phyloP scores from a whole-genome alignment of 2,888 invertebrate species.

The Stramonita haemastoma region DNA sequence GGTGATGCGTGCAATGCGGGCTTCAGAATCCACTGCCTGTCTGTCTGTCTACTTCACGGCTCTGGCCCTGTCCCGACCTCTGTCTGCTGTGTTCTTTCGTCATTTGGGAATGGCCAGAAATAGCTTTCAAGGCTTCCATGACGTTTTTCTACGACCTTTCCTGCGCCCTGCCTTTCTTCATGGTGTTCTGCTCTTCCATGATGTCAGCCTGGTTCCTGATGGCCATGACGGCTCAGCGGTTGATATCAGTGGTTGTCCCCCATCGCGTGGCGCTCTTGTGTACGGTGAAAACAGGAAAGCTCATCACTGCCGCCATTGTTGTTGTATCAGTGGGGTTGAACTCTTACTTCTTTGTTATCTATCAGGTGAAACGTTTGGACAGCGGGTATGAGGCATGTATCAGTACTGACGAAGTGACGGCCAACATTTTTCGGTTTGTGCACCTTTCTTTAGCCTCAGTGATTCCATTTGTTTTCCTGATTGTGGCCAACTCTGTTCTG shows the following conservation, averaged over 20 bases:
- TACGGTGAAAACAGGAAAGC: neutral
- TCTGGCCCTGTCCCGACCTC: constrained; percentile 5
- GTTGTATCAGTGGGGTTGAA: neutral
- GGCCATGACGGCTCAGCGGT: constrained; percentile 27
- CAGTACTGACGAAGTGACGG: neutral
- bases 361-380: neutral
- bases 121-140: neutral
- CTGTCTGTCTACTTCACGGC: neutral
- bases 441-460: neutral
- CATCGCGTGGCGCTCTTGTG: constrained; percentile 14
- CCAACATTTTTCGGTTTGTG: neutral
- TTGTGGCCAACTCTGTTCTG: neutral
- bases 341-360: neutral
- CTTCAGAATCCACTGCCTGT: neutral
- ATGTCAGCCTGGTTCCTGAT: constrained; percentile 38
- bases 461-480: neutral
- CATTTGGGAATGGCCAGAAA: neutral
- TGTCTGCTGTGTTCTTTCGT: neutral
- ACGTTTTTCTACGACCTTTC: neutral
- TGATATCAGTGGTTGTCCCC: constrained; percentile 17
- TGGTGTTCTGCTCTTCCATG: neutral
- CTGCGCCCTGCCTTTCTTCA: neutral
- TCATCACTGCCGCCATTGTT: neutral
- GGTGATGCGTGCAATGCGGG: neutral
- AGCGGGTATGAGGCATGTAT: neutral